Evolutionary conservation across 2,888 invertebrate genomes (phyloP).

Genomic region (Cheilosia pagana): DNA sequence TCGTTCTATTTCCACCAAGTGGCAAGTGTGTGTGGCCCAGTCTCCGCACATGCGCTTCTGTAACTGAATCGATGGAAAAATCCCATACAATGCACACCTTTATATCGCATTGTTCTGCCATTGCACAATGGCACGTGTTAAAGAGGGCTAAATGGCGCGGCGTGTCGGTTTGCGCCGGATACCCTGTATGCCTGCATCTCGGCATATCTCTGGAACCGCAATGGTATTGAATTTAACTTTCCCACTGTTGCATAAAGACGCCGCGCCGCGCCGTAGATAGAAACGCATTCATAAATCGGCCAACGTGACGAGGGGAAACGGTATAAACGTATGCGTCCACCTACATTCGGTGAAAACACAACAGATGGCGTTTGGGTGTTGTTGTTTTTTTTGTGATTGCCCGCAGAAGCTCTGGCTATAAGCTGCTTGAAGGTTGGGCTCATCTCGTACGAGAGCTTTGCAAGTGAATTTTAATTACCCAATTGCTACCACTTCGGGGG

Average conservation of each 20-base stretch:
- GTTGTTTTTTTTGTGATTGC: neutral
- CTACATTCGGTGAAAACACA: neutral
- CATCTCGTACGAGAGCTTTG: conserved; percentile 11
- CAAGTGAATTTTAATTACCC: conserved; percentile 54
- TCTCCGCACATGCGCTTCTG: conserved; percentile 17
- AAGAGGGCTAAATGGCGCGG: conserved; percentile 3
- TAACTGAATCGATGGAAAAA: conserved; percentile 42
- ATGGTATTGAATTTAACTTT: conserved; percentile 52
- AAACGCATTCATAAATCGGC: conserved; percentile 1
- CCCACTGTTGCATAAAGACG: conserved; percentile 40
- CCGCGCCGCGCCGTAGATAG: conserved; percentile 4
- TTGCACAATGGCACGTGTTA: conserved; percentile 70
- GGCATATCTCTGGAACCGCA: conserved; percentile 48
- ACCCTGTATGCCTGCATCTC: neutral
- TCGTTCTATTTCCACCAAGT: neutral
- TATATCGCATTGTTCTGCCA: conserved; percentile 36
- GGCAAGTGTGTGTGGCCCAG: conserved; percentile 19
- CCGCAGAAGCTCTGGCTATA: neutral
- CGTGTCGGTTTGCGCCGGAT: conserved; percentile 38
- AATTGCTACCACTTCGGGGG: conserved; percentile 29
- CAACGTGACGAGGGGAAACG: neutral
- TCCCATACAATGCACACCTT: conserved; percentile 37
- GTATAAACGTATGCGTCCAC: neutral
- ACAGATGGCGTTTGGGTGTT: conserved; percentile 20
- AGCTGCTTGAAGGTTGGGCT: conserved; percentile 23